Base-by-base conservation (phyloP, 1,140 invertebrate genomes). In the Bombus vancouverensis region DNA sequence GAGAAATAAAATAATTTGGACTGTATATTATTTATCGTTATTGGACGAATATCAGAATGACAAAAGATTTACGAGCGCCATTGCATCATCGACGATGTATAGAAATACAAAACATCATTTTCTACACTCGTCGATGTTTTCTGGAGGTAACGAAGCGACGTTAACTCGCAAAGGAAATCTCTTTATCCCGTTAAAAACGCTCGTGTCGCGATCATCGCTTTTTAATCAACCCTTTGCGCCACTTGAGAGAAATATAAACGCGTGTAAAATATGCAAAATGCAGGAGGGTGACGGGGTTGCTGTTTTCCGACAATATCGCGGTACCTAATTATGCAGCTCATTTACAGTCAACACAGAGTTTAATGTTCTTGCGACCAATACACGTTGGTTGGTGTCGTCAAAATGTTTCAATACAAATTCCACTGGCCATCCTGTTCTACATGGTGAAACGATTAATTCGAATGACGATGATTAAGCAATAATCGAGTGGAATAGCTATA, bases 291-390 rank as follows among this genome's bases (percentile, higher is more conserved):
- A 44, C n/a, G 65, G n/a, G 22, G 8, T 32, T 10, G 59, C 13
- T 18, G 65, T 77, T 78, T 25, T 34, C 47, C 42, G 37, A 66
- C 75, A 83, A 83, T 83, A 47, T 71, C 65, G 74, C 75, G 37
- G n/a, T 25, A 47, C 65, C 74, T 76, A 78, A 83, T 83, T 83
- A 83, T 83, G 65, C 82, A 83, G 82, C 74, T 39, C 82, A 78
- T 83, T 83, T 83, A 83, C 74, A 83, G 62, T 22, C 74, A 57
- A 83, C 74, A 32, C 15, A 28, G 44, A 39, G 65, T 70, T 53
- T 57, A 83, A 83, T 71, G 77, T 83, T 83, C 42, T 68, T 59
- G 81, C 57, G 10, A 28, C 25, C 18, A 62, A 65, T 32, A 42
- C 22, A 32, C 74, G 47, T n/a, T n/a, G 73, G 34, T 71, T 77